phyloP scores from a whole-genome alignment of 1,140 invertebrate genomes.

The Galendromus occidentalis region DNA sequence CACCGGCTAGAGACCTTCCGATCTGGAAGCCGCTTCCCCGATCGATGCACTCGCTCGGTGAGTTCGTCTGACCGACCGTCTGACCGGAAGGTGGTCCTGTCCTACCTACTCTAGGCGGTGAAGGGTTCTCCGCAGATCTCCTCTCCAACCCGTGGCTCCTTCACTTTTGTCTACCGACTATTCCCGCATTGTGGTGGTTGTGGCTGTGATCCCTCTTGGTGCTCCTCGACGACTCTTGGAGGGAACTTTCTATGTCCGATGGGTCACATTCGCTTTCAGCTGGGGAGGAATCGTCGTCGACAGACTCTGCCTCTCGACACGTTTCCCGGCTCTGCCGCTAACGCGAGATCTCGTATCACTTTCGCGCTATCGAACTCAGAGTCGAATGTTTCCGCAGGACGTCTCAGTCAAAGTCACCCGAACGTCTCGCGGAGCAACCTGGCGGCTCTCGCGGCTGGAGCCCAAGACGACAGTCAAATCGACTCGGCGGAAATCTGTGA shows the following conservation, averaged over 20 bases:
- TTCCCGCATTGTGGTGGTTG: too few species aligned
- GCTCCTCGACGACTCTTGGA: too few species aligned
- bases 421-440: conserved; percentile 29
- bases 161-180: too few species aligned
- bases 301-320: neutral
- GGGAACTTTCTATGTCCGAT: neutral
- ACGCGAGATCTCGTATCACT: neutral
- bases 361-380: neutral
- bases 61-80: too few species aligned
- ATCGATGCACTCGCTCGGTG: neutral
- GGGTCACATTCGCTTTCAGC: neutral
- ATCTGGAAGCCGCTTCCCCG: conserved; percentile 4
- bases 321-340: neutral
- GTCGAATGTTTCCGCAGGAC: neutral
- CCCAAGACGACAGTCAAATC: conserved; percentile 40
- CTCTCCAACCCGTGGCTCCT: too few species aligned
- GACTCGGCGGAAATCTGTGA: conserved; percentile 45
- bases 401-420: conserved; percentile 22
- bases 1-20: neutral
- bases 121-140: too few species aligned
- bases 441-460: conserved; percentile 23
- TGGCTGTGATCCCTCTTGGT: too few species aligned
- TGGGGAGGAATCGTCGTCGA: neutral
- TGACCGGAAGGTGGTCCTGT: too few species aligned
- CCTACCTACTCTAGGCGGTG: too few species aligned